These are phyloP conservation scores for Ameiurus melas DNA, from an alignment of 2,113 vertebrate genomes.

Conservation along the genomic window DNA sequence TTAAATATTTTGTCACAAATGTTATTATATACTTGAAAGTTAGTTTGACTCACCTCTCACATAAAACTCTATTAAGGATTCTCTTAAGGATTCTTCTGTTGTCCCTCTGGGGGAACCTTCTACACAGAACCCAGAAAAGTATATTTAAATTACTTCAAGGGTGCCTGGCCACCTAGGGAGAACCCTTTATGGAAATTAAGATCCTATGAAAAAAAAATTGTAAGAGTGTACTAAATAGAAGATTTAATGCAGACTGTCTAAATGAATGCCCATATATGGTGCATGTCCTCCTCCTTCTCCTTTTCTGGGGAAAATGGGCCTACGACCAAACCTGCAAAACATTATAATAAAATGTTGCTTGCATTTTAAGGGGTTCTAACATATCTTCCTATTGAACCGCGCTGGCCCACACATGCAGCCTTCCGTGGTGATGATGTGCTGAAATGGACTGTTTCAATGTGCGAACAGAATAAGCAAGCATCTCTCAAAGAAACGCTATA, in stretches of 20 bases:
- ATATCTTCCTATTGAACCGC: not conserved
- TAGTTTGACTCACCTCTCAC: not conserved
- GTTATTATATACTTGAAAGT: not conserved
- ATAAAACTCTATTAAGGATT: not conserved
- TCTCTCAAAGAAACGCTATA: conserved; percentile 3
- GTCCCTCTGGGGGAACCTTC: not conserved
- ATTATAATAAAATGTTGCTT: not conserved
- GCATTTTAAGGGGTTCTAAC: not conserved
- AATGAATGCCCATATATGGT: not conserved
- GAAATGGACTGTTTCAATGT: conserved; percentile 12
- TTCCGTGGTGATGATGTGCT: not conserved
- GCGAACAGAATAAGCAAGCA: not conserved
- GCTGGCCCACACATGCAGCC: not conserved
- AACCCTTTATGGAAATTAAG: not conserved
- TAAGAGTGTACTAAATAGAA: too few species aligned
- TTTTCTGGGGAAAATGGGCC: not conserved
- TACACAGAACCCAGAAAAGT: not conserved
- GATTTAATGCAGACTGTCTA: not conserved
- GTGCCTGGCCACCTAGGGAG: too few species aligned
- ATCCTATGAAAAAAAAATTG: not conserved
- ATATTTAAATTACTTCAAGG: not conserved
- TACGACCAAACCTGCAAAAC: not conserved
- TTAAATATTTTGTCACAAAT: not conserved
- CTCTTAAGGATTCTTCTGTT: not conserved
- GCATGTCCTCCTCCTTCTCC: not conserved